Percentiles rank a stretch among this genome's conserved stretches.
These are phyloP conservation scores for Actinia equina DNA, from an alignment of 64 coral and sea anemone species.

Conservation along the genomic window DNA sequence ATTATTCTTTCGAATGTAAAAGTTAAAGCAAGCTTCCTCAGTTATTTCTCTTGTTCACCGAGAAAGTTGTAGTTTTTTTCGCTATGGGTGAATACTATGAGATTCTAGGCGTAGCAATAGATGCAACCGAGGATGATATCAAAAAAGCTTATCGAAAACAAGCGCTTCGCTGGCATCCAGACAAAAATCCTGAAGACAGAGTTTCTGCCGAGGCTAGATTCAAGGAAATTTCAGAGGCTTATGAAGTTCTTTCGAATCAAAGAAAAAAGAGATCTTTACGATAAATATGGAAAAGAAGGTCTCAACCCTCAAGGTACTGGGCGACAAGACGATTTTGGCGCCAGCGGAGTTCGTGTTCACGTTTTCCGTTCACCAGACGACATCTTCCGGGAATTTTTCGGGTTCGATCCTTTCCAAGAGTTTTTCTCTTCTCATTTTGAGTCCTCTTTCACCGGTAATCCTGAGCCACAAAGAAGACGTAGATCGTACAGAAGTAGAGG, in stretches of 20 bases:
- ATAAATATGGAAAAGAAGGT: neutral
- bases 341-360: conserved; percentile 28
- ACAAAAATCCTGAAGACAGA: conserved; percentile 85
- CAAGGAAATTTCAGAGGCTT: conserved; percentile 81
- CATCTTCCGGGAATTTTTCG: conserved; percentile 90
- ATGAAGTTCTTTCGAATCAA: conserved; percentile 92
- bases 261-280: conserved; percentile 82
- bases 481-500: neutral
- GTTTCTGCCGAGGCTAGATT: conserved; percentile 72
- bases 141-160: conserved; percentile 83
- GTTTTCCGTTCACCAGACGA: conserved; percentile 78
- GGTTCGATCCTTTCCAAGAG: conserved; percentile 25
- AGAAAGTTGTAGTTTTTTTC: neutral
- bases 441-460: neutral
- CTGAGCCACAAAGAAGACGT: conserved; percentile 10
- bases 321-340: conserved; percentile 15
- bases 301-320: conserved; percentile 16
- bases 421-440: conserved; percentile 16
- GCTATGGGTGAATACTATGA: conserved; percentile 72
- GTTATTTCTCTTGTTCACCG: neutral
- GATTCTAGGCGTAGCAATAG: conserved; percentile 44
- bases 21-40: neutral
- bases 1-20: neutral
- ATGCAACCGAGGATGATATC: conserved; percentile 69
- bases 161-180: conserved; percentile 86